phyloP scores from a whole-genome alignment of 2,888 invertebrate genomes.

The Yponomeuta malinellus region DNA sequence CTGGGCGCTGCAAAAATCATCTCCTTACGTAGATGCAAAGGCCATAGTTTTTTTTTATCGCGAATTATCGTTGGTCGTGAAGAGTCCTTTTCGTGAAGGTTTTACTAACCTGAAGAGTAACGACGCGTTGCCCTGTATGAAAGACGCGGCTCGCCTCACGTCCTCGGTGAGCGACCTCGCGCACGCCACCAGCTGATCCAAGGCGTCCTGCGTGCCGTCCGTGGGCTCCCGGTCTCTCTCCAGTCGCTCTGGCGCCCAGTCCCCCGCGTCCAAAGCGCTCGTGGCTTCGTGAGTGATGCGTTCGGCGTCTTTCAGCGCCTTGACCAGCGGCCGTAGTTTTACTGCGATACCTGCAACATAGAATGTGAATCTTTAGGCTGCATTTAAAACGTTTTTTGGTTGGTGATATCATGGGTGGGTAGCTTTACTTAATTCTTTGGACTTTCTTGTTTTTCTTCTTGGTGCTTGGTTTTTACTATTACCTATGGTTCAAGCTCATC shows the following conservation, averaged over 20 bases:
- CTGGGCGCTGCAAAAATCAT: too few species aligned
- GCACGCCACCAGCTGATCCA: conserved; percentile 92
- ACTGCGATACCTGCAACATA: conserved; percentile 71
- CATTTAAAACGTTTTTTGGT: too few species aligned
- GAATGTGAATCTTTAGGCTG: background rate
- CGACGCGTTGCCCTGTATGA: conserved; percentile 91
- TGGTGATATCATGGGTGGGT: background rate
- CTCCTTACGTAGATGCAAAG: too few species aligned
- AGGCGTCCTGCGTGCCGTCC: conserved; percentile 83
- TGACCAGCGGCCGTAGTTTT: conserved; percentile 86
- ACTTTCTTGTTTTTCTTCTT: too few species aligned
- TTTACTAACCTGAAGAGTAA: conserved; percentile 84
- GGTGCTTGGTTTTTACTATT: too few species aligned
- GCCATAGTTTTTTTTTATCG: too few species aligned
- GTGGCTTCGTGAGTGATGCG: conserved; percentile 86
- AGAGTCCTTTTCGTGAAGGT: background rate
- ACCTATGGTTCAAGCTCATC: too few species aligned
- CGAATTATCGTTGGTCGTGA: too few species aligned
- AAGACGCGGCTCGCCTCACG: conserved; percentile 91
- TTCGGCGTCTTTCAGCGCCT: conserved; percentile 87
- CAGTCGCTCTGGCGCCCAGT: conserved; percentile 85
- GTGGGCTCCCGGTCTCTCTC: conserved; percentile 68
- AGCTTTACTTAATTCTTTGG: background rate
- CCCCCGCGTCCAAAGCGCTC: conserved; percentile 82
- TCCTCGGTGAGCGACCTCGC: conserved; percentile 92